Conservation (phyloP, 2,888 invertebrate genomes). For the Formica aserva region DNA sequence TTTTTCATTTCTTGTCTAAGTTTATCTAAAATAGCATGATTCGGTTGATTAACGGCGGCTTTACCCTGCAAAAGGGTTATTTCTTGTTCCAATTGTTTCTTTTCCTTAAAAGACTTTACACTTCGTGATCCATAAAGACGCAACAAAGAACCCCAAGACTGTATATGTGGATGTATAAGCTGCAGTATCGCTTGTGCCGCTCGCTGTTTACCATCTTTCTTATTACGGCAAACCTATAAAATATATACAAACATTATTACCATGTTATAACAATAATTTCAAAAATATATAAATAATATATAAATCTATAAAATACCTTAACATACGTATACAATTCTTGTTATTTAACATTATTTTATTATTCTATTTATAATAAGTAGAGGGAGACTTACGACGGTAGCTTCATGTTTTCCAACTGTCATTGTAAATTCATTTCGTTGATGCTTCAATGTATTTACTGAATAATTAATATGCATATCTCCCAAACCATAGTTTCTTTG, state of each 20-base stretch:
- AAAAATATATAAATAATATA: neutral
- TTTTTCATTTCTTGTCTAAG: conserved; percentile 93
- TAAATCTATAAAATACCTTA: neutral
- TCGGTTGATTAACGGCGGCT: conserved; percentile 96
- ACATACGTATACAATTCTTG: neutral
- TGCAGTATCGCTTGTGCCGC: conserved; percentile 97
- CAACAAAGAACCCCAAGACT: conserved; percentile 97
- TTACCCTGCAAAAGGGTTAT: conserved; percentile 96
- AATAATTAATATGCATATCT: conserved; percentile 94
- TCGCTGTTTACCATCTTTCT: conserved; percentile 97
- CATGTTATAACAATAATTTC: neutral
- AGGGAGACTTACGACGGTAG: conserved; percentile 89
- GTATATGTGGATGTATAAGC: conserved; percentile 97
- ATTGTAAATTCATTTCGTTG: conserved; percentile 98
- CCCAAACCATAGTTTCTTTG: conserved; percentile 97
- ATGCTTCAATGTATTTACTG: conserved; percentile 94
- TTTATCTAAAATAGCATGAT: conserved; percentile 95
- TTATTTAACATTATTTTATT: conserved; percentile 3
- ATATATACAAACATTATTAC: neutral
- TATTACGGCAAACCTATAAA: conserved; percentile 93
- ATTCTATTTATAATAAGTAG: neutral
- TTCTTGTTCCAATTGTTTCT: conserved; percentile 96
- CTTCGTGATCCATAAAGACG: conserved; percentile 97
- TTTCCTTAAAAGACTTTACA: conserved; percentile 96
- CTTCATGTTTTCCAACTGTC: conserved; percentile 96